Evolutionary conservation across 2,797 vertebrate species (phyloP).

Genomic region (Gallirallus australis): DNA sequence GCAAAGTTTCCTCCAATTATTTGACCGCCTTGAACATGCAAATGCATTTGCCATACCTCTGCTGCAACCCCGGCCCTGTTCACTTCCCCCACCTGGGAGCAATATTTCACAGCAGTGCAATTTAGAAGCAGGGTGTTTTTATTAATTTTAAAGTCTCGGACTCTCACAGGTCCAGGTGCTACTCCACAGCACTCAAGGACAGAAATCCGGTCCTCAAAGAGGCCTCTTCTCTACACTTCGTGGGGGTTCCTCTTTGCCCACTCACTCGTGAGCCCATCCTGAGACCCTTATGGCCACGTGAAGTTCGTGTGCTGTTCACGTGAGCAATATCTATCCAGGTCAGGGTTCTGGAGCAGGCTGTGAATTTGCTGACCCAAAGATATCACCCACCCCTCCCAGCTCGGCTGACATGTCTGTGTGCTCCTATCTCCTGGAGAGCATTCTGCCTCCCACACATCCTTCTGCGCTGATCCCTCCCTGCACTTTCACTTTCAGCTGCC

Average conservation of each 20-base stretch:
- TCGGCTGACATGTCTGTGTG: rapidly evolving
- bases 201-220: background rate
- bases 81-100: conserved; percentile 26
- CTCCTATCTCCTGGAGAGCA: background rate
- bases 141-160: conserved; percentile 48
- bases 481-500: background rate
- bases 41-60: background rate
- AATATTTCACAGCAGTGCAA: conserved; percentile 23
- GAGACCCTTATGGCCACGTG: rapidly evolving
- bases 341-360: background rate
- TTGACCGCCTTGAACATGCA: background rate
- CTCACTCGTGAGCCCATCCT: background rate
- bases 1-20: conserved; percentile 28
- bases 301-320: background rate
- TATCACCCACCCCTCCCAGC: background rate
- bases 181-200: background rate
- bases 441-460: background rate
- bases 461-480: background rate
- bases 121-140: conserved; percentile 13
- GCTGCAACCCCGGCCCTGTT: background rate
- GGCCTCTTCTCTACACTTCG: background rate
- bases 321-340: rapidly evolving
- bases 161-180: background rate
- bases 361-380: conserved; percentile 36
- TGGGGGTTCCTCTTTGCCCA: rapidly evolving